Evolutionary conservation across 1,140 invertebrate genomes (phyloP).

Genomic region (Battus philenor): DNA sequence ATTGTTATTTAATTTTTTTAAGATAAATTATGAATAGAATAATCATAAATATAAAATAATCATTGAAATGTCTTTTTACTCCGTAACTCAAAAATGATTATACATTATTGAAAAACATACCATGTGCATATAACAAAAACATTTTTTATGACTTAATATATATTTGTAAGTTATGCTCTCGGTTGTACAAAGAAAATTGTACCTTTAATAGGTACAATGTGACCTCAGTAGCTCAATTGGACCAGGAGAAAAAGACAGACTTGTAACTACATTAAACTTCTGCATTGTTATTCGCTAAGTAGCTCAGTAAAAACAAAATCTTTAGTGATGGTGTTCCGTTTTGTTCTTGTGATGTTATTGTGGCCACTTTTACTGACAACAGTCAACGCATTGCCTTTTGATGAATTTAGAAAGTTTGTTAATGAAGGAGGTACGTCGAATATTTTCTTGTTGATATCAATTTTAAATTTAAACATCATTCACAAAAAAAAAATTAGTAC

Average conservation of each 20-base stretch:
- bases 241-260: slow-evolving; percentile 46
- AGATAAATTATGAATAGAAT: too few relatives aligned
- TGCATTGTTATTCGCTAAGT: slow-evolving; percentile 45
- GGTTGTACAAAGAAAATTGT: slow-evolving; percentile 54
- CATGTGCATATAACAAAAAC: too few relatives aligned
- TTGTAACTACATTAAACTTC: slow-evolving; percentile 44
- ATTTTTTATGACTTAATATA: too few relatives aligned
- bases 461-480: too few relatives aligned
- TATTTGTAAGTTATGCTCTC: slow-evolving; percentile 5
- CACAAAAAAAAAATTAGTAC: too few relatives aligned
- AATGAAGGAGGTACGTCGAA: slow-evolving; percentile 42
- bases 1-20: too few relatives aligned
- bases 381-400: slow-evolving; percentile 29
- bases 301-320: slow-evolving; percentile 29
- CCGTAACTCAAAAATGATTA: too few relatives aligned
- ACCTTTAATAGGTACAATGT: slow-evolving; percentile 48
- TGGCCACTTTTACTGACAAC: slow-evolving; percentile 37
- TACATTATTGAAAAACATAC: too few relatives aligned
- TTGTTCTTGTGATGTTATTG: slow-evolving; percentile 29
- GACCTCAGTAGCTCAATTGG: slow-evolving; percentile 61
- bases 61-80: too few relatives aligned
- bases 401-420: slow-evolving; percentile 37
- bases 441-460: slow-evolving; percentile 7
- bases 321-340: slow-evolving; percentile 28
- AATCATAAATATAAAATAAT: too few relatives aligned